Evolutionary conservation across 1,140 invertebrate species (phyloP).

Genomic region (Portunus trituberculatus): DNA sequence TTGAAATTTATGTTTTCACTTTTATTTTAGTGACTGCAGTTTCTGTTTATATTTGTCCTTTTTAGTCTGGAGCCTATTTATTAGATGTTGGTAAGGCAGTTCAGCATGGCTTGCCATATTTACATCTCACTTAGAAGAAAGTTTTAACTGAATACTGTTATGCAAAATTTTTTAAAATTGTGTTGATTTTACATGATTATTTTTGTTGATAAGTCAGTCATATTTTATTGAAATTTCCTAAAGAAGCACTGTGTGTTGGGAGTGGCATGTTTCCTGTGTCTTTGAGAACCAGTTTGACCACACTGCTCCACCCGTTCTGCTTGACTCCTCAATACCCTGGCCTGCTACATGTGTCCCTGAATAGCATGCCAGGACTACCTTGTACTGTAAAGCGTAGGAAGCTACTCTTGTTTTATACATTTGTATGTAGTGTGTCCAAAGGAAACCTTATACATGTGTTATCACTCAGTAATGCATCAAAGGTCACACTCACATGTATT

Average conservation of each 20-base stretch:
- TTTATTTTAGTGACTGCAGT: too few species aligned
- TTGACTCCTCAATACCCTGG: neutral
- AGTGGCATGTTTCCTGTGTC: neutral
- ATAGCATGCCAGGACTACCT: neutral
- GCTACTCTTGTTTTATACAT: neutral
- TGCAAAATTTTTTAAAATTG: neutral
- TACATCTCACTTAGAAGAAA: too few species aligned
- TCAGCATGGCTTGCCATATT: too few species aligned
- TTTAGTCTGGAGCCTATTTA: too few species aligned
- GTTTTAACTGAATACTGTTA: too few species aligned
- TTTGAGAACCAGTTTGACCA: conserved; percentile 1
- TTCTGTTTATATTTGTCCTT: too few species aligned
- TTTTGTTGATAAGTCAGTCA: neutral
- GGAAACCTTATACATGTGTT: neutral
- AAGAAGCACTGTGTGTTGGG: neutral
- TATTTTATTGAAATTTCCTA: neutral
- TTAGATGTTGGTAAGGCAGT: too few species aligned
- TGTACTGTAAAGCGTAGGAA: neutral
- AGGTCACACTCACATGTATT: neutral
- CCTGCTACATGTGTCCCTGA: neutral
- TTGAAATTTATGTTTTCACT: too few species aligned
- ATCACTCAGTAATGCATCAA: too few species aligned
- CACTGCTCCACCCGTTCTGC: neutral
- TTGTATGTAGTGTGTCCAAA: neutral
- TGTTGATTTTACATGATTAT: neutral